These are phyloP conservation scores for Drosophila pegasa DNA, from an alignment of 2,888 invertebrate genomes.

Conservation along the genomic window DNA sequence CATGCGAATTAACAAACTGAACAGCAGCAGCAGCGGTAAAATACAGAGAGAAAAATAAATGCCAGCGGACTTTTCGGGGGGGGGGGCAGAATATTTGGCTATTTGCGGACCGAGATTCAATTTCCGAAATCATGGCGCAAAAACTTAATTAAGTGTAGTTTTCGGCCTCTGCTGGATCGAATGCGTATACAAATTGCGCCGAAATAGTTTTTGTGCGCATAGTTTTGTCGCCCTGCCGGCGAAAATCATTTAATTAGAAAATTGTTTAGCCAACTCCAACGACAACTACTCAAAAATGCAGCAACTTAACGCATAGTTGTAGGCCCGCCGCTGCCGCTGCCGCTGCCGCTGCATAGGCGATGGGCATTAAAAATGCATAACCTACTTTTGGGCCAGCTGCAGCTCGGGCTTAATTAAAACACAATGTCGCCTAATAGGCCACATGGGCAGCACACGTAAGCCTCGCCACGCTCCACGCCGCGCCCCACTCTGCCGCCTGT, in stretches of 20 bases:
- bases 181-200: constrained; percentile 19
- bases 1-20: constrained; percentile 66
- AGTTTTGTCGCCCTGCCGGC: constrained; percentile 37
- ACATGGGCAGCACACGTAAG: constrained; percentile 44
- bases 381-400: constrained; percentile 44
- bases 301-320: constrained; percentile 54
- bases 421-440: constrained; percentile 59
- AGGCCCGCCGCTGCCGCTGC: no score
- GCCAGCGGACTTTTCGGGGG: not conserved
- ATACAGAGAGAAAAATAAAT: constrained; percentile 4
- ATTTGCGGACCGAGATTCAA: constrained; percentile 49
- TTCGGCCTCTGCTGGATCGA: constrained; percentile 5
- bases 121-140: constrained; percentile 49
- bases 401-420: constrained; percentile 67
- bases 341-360: constrained; percentile 23
- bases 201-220: constrained; percentile 65
- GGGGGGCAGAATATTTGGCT: not conserved
- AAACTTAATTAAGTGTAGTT: constrained; percentile 68
- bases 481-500: not conserved
- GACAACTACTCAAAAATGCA: constrained; percentile 60
- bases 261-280: constrained; percentile 40
- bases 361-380: constrained; percentile 69
- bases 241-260: constrained; percentile 66
- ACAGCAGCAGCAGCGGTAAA: constrained; percentile 20
- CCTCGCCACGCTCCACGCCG: no score